Conservation (phyloP, 2,888 invertebrate genomes). For the Amiota communis region DNA sequence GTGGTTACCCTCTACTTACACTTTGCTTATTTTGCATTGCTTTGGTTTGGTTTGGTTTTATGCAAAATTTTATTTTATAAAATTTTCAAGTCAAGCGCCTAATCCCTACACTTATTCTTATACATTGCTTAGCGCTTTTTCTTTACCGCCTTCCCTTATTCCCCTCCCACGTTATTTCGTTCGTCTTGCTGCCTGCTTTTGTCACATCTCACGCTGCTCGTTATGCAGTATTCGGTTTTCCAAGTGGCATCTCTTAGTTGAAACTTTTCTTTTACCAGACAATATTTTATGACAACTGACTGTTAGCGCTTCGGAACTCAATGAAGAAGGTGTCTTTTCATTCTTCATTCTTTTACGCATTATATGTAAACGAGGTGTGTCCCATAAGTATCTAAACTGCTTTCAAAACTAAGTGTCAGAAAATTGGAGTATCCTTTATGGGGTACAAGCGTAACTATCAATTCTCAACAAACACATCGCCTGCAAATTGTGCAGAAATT, state of each 20-base stretch:
- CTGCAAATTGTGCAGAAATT: too few relatives aligned
- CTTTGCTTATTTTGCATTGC: conserved; percentile 48
- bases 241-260: conserved; percentile 46
- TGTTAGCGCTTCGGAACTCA: neutral
- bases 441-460: too few relatives aligned
- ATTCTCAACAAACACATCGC: too few relatives aligned
- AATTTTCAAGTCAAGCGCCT: conserved; percentile 66
- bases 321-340: too few relatives aligned
- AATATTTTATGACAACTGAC: conserved; percentile 64
- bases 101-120: conserved; percentile 67
- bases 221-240: too few relatives aligned
- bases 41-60: conserved; percentile 43
- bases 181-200: neutral
- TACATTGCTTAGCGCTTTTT: conserved; percentile 37
- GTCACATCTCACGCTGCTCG: neutral
- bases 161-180: neutral
- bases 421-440: too few relatives aligned
- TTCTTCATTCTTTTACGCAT: too few relatives aligned
- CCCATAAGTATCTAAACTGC: too few relatives aligned
- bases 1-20: conserved; percentile 41
- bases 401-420: too few relatives aligned
- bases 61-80: conserved; percentile 67
- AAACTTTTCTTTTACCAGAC: conserved; percentile 65
- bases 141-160: neutral
- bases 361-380: too few relatives aligned